Evolutionary conservation across 2,113 vertebrate species (phyloP).

Genomic region (Cochlearius cochlearius): DNA sequence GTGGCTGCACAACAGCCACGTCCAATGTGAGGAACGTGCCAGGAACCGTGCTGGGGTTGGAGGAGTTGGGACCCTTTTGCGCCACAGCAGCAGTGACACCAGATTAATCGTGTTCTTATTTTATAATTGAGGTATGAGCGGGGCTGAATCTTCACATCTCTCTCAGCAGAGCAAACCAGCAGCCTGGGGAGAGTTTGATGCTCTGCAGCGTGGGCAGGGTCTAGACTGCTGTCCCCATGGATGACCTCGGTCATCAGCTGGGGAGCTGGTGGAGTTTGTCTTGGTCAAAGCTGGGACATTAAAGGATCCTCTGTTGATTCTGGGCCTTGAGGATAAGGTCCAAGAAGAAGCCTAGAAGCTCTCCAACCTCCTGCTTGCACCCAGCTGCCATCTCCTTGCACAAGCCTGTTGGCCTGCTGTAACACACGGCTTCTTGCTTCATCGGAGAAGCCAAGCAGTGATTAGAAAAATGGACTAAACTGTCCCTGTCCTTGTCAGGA

Average conservation of each 20-base stretch:
- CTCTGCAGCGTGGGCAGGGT: background rate
- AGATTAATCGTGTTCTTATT: no score
- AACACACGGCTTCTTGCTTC: background rate
- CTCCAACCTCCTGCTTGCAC: background rate
- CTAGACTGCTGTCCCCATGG: background rate
- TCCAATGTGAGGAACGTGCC: background rate
- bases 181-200: background rate
- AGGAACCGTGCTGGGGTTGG: background rate
- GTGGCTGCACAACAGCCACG: fast-evolving
- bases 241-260: fast-evolving
- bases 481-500: background rate
- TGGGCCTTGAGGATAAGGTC: background rate
- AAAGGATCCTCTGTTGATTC: background rate
- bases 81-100: fast-evolving
- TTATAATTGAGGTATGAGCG: fast-evolving
- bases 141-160: background rate
- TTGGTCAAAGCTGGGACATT: background rate
- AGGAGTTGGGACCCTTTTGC: background rate
- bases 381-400: background rate
- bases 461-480: fast-evolving
- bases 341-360: background rate
- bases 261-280: background rate
- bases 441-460: background rate
- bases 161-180: background rate
- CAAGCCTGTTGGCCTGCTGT: fast-evolving